These are phyloP conservation scores for Micronisus gabar DNA, from an alignment of 2,113 vertebrate species.

Conservation along the genomic window DNA sequence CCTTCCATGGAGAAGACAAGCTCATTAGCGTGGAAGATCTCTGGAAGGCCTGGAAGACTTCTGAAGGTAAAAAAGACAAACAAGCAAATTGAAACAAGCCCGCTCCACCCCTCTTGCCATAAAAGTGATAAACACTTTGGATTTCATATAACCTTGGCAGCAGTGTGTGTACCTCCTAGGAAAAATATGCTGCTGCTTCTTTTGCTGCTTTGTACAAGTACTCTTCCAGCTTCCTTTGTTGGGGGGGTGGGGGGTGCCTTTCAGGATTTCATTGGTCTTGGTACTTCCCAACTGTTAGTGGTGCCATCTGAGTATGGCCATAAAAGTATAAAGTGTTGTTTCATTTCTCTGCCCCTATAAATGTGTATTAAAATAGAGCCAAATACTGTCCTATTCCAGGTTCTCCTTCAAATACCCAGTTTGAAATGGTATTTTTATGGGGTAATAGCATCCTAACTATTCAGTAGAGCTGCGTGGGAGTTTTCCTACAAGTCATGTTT, in stretches of 20 bases:
- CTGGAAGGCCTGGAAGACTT: slow-evolving; percentile 94
- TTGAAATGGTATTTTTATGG: not conserved
- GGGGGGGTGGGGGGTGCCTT: too few relatives aligned
- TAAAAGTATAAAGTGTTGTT: not conserved
- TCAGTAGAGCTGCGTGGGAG: not conserved
- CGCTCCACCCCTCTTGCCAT: rapidly evolving
- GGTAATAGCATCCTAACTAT: not conserved
- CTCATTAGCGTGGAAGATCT: slow-evolving; percentile 97
- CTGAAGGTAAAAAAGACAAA: slow-evolving; percentile 80
- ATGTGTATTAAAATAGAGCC: not conserved
- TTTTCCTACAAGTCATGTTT: not conserved
- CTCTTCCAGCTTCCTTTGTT: not conserved
- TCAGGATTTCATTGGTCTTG: not conserved
- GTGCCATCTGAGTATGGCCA: not conserved
- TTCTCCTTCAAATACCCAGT: not conserved
- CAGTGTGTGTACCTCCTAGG: not conserved
- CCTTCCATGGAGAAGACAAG: slow-evolving; percentile 95
- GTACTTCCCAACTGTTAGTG: rapidly evolving
- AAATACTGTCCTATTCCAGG: rapidly evolving
- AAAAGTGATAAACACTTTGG: not conserved
- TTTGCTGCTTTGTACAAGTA: rapidly evolving
- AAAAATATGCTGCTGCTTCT: rapidly evolving
- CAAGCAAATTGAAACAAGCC: not conserved
- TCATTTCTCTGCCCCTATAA: not conserved
- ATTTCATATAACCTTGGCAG: rapidly evolving